A percentile compares a stretch with the other conserved stretches of the same genome.
These are phyloP conservation scores for Lordiphosa clarofinis DNA, from an alignment of 1,140 invertebrate species.

Conservation along the genomic window DNA sequence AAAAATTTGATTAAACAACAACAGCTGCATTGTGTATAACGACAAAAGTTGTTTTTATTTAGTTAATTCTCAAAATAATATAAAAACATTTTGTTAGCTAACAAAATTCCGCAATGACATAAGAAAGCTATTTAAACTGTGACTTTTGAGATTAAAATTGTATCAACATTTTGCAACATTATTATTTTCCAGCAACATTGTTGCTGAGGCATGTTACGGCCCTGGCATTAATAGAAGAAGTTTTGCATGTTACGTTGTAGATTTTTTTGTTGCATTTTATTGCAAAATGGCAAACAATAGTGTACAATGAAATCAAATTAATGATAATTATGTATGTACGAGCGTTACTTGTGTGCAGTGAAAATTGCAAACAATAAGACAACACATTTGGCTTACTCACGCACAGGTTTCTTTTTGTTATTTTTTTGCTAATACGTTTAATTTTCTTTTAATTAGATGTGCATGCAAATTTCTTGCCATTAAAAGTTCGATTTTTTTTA, in stretches of 20 bases:
- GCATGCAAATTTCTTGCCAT: not conserved
- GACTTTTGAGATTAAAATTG: conserved; percentile 42
- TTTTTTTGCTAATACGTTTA: conserved; percentile 12
- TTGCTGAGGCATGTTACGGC: conserved; percentile 7
- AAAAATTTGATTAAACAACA: conserved; percentile 19
- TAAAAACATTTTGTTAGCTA: conserved; percentile 38
- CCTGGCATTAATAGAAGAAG: conserved; percentile 49
- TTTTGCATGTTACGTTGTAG: conserved; percentile 24
- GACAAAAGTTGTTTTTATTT: conserved; percentile 24
- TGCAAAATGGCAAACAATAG: conserved; percentile 50
- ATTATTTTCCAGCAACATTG: conserved; percentile 5
- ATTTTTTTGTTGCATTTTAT: conserved; percentile 38
- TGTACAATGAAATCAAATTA: conserved; percentile 28
- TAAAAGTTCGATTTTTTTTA: no score
- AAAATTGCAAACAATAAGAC: conserved; percentile 23
- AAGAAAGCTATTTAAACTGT: conserved; percentile 51
- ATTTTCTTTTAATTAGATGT: conserved; percentile 44
- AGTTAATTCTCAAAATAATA: conserved; percentile 44
- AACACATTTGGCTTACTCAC: conserved; percentile 22
- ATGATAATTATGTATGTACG: conserved; percentile 22
- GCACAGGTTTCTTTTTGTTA: conserved; percentile 18
- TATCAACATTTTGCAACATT: conserved; percentile 32
- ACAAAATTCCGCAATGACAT: conserved; percentile 47
- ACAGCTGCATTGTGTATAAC: conserved; percentile 12
- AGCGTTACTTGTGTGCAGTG: conserved; percentile 18